Percentiles rank a stretch among this genome's conserved stretches.
Evolutionary conservation across 2,797 vertebrate genomes (phyloP).

Genomic region (Anolis apletophallus): DNA sequence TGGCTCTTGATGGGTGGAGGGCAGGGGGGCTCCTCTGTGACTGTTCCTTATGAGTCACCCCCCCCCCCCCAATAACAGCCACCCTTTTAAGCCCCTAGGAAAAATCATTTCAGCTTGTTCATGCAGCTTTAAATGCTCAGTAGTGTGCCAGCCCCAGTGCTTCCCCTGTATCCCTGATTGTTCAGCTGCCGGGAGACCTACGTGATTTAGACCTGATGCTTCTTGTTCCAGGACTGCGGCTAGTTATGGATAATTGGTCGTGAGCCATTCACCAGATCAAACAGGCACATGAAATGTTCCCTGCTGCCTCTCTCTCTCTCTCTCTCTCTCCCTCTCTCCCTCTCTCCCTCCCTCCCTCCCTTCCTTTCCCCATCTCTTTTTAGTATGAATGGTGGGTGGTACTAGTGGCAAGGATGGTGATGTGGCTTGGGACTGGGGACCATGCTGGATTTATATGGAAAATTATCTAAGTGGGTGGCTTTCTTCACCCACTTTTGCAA

Average conservation of each 20-base stretch:
- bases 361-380: not conserved
- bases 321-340: not conserved
- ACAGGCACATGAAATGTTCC: constrained; percentile 57
- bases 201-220: constrained; percentile 53
- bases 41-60: constrained; percentile 58
- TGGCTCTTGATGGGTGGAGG: constrained; percentile 51
- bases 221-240: constrained; percentile 56
- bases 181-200: constrained; percentile 46
- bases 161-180: constrained; percentile 61
- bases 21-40: constrained; percentile 36
- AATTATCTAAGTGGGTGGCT: constrained; percentile 78
- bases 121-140: constrained; percentile 66
- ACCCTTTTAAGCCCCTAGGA: constrained; percentile 38
- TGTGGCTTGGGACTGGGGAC: constrained; percentile 49
- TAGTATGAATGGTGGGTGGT: constrained; percentile 61
- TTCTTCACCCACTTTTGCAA: constrained; percentile 53
- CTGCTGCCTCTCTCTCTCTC: constrained; percentile 42
- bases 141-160: constrained; percentile 48
- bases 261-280: constrained; percentile 61
- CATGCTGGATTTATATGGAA: constrained; percentile 66
- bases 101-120: constrained; percentile 62
- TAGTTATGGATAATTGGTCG: constrained; percentile 71
- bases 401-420: not conserved
- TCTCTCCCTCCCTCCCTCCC: not conserved
- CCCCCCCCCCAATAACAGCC: constrained; percentile 49